Percentiles rank a stretch among this genome's conserved stretches.
phyloP scores from a whole-genome alignment of 2,888 invertebrate genomes.

The Baccha elongata region DNA sequence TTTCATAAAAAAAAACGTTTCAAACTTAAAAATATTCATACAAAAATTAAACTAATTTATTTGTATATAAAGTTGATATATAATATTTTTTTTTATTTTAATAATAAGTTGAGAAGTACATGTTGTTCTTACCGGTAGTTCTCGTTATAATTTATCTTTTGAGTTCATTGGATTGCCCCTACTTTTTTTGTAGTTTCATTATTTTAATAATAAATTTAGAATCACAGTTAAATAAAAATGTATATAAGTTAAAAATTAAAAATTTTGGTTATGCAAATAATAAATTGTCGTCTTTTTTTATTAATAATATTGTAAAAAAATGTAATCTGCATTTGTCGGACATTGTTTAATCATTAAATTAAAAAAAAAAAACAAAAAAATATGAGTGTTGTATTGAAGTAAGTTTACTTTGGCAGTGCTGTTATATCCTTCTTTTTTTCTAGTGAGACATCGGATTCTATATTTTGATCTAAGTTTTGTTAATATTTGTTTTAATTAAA shows the following conservation, averaged over 20 bases:
- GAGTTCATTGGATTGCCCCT: constrained; percentile 74
- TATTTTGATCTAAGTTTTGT: constrained; percentile 28
- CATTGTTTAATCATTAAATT: background rate
- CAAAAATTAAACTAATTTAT: constrained; percentile 68
- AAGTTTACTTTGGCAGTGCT: constrained; percentile 69
- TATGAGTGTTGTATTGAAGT: constrained; percentile 36
- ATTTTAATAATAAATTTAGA: constrained; percentile 77
- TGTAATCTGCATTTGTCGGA: constrained; percentile 5
- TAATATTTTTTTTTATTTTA: constrained; percentile 25
- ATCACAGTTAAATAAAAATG: constrained; percentile 73
- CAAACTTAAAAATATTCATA: constrained; percentile 57
- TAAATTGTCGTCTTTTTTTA: constrained; percentile 20
- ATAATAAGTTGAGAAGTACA: constrained; percentile 50
- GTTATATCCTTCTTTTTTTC: constrained; percentile 49
- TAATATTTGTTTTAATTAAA: constrained; percentile 50
- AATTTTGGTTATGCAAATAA: constrained; percentile 15
- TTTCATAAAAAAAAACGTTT: constrained; percentile 14
- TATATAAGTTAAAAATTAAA: constrained; percentile 10
- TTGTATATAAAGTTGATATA: constrained; percentile 60
- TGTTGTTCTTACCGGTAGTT: constrained; percentile 50
- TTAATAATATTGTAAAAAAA: background rate
- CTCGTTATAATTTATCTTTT: constrained; percentile 69
- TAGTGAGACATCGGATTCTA: constrained; percentile 57
- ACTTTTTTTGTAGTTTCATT: constrained; percentile 67
- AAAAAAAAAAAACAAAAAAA: background rate